A percentile compares a stretch with the other conserved stretches of the same genome.
These are phyloP conservation scores for Xiphophorus maculatus DNA, from an alignment of 2,113 vertebrate genomes.

Conservation along the genomic window DNA sequence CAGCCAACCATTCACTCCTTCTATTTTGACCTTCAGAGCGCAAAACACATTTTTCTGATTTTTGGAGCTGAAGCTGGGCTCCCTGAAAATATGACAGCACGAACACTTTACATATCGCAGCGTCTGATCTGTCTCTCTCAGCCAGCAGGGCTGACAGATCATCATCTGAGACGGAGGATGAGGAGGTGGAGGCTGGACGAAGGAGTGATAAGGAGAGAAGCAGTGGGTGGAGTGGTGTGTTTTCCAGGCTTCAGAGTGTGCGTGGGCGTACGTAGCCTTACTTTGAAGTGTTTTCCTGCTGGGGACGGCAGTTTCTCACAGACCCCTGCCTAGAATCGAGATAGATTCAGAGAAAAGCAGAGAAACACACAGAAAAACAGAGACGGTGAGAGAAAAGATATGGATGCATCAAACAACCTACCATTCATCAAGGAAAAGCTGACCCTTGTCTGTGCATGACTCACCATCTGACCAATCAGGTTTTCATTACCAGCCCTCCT, in stretches of 20 bases:
- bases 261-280: constrained; percentile 50
- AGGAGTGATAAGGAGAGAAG: constrained; percentile 31
- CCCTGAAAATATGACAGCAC: constrained; percentile 21
- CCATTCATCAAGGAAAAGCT: not conserved
- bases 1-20: not conserved
- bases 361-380: constrained; percentile 13
- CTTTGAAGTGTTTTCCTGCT: constrained; percentile 63
- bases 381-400: not conserved
- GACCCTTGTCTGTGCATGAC: not conserved
- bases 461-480: constrained; percentile 8
- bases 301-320: constrained; percentile 54
- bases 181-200: constrained; percentile 42
- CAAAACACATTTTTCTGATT: not conserved
- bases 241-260: constrained; percentile 34
- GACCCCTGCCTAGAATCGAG: constrained; percentile 36
- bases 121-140: constrained; percentile 29
- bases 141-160: constrained; percentile 51
- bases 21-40: not conserved
- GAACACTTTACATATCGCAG: constrained; percentile 16
- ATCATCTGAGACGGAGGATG: constrained; percentile 39
- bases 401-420: constrained; percentile 5
- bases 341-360: constrained; percentile 7
- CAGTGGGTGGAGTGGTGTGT: constrained; percentile 35
- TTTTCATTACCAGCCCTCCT: not conserved
- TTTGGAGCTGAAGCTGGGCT: not conserved